phyloP scores from a whole-genome alignment of 2,888 invertebrate genomes.

The Trissolcus japonicus region DNA sequence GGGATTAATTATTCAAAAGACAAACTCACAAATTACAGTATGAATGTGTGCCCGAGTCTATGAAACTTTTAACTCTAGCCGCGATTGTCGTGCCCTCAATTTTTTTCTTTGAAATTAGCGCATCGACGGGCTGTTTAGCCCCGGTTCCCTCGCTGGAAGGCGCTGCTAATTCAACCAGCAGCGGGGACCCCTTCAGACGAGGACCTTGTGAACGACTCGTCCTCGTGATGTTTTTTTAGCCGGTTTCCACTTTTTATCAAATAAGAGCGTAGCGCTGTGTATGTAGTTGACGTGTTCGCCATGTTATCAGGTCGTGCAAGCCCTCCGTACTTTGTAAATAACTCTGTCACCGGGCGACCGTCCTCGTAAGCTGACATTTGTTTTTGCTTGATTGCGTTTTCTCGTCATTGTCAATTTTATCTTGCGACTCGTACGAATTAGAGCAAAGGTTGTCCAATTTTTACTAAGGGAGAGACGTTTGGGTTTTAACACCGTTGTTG shows the following conservation, averaged over 20 bases:
- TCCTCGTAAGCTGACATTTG: too few relatives aligned
- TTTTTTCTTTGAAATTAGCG: neutral
- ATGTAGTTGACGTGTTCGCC: constrained; percentile 15
- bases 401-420: neutral
- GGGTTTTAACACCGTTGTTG: too few relatives aligned
- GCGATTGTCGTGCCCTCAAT: constrained; percentile 26
- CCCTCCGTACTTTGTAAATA: constrained; percentile 2
- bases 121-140: too few relatives aligned
- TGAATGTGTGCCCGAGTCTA: constrained; percentile 44
- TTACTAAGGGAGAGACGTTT: too few relatives aligned
- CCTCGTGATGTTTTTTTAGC: neutral
- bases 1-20: constrained; percentile 20
- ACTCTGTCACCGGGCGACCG: neutral
- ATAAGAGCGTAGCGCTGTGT: constrained; percentile 26
- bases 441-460: too few relatives aligned
- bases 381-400: constrained; percentile 4
- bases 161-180: neutral
- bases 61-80: constrained; percentile 50
- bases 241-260: constrained; percentile 2
- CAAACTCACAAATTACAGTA: constrained; percentile 38
- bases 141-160: neutral
- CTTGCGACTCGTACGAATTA: constrained; percentile 1
- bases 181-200: too few relatives aligned
- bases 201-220: neutral
- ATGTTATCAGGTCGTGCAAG: too few relatives aligned